phyloP scores from a whole-genome alignment of 2,797 vertebrate species.

The Sebastes oblongus region DNA sequence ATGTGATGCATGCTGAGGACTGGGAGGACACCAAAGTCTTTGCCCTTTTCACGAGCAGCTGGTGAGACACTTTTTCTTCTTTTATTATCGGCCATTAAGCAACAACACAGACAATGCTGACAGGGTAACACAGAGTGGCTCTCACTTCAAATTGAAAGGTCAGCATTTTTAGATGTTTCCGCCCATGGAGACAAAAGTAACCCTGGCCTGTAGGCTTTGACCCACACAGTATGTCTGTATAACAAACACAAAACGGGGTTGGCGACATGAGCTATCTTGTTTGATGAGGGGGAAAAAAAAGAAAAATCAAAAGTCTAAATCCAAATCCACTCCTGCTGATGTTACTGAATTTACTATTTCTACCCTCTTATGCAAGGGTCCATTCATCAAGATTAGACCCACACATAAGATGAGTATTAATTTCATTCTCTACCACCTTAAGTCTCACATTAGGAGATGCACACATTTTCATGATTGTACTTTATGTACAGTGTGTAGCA shows the following conservation, averaged over 20 bases:
- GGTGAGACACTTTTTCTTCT: constrained; percentile 69
- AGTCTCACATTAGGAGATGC: background rate
- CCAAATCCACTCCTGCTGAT: background rate
- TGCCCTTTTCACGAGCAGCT: constrained; percentile 84
- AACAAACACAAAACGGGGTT: background rate
- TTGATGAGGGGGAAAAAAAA: background rate
- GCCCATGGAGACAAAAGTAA: background rate
- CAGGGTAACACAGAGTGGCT: background rate
- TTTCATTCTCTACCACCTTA: background rate
- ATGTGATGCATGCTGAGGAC: constrained; percentile 67
- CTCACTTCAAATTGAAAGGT: background rate
- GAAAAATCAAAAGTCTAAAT: background rate
- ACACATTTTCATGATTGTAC: background rate
- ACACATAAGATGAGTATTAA: background rate
- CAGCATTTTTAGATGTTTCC: background rate
- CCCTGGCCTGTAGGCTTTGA: background rate
- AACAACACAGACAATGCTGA: background rate
- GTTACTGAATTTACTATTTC: background rate
- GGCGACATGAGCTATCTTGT: rapidly evolving
- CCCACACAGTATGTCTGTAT: background rate
- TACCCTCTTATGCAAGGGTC: background rate
- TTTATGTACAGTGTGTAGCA: too few relatives aligned
- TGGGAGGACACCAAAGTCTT: constrained; percentile 78
- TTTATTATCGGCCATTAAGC: constrained; percentile 6
- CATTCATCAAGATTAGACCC: background rate